Evolutionary conservation across 2,113 vertebrate genomes (phyloP).

Genomic region (Cariama cristata): DNA sequence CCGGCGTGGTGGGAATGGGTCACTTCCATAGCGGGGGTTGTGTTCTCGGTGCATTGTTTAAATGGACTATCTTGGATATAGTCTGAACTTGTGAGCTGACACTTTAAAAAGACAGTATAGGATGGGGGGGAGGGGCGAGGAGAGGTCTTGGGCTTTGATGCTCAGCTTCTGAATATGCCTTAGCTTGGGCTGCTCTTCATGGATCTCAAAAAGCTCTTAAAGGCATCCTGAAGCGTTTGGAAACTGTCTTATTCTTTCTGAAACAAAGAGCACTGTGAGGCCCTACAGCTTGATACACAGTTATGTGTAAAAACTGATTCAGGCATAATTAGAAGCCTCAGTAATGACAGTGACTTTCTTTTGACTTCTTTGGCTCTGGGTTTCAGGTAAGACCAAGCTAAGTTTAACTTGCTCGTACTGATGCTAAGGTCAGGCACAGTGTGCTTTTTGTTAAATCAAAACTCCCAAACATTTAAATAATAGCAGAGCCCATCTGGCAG

Average conservation of each 20-base stretch:
- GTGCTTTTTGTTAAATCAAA: neutral
- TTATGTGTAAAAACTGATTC: neutral
- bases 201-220: neutral
- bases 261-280: neutral
- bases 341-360: neutral
- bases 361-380: neutral
- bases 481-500: neutral
- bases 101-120: neutral
- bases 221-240: neutral
- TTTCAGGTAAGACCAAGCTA: neutral
- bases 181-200: neutral
- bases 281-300: neutral
- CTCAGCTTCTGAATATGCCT: neutral
- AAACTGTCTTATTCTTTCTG: neutral
- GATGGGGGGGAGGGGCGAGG: rapidly evolving
- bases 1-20: neutral
- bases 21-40: neutral
- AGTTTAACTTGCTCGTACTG: neutral
- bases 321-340: neutral
- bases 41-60: neutral
- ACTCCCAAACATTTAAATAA: neutral
- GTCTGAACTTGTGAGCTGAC: neutral
- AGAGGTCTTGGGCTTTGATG: neutral
- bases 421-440: neutral
- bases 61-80: neutral